Conservation (phyloP, 1,140 invertebrate genomes). For the Parapsyche elsis region DNA sequence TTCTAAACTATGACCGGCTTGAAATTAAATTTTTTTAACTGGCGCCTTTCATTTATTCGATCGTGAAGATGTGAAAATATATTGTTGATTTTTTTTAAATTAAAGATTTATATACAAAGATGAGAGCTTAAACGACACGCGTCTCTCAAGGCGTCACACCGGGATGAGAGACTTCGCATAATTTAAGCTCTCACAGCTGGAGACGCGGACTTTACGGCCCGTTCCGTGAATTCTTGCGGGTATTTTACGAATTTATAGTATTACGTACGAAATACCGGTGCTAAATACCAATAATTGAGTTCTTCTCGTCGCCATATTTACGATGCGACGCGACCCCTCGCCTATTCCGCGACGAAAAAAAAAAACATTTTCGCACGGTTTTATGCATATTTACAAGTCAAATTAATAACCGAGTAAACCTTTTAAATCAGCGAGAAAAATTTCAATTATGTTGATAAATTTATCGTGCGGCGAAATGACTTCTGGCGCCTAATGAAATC, state of each 20-base stretch:
- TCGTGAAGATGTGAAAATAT: too few species aligned
- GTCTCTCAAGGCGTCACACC: background rate
- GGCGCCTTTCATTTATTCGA: too few species aligned
- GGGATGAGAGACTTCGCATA: background rate
- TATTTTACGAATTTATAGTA: slow-evolving; percentile 16
- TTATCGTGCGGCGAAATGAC: background rate
- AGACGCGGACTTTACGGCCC: slow-evolving; percentile 16
- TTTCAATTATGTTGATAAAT: slow-evolving; percentile 1
- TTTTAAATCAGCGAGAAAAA: background rate
- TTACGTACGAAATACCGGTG: background rate
- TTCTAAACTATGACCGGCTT: background rate
- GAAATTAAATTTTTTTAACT: too few species aligned
- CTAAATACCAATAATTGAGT: slow-evolving; percentile 34
- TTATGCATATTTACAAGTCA: background rate
- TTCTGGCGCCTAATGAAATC: slow-evolving; percentile 11
- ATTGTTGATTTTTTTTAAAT: too few species aligned
- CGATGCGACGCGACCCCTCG: background rate
- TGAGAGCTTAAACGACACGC: background rate
- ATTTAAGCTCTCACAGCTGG: slow-evolving; percentile 22
- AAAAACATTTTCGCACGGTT: background rate
- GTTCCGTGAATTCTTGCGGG: slow-evolving; percentile 12
- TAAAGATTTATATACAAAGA: too few species aligned
- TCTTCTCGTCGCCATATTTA: slow-evolving; percentile 21
- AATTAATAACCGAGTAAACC: slow-evolving; percentile 6
- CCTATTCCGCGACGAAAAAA: background rate